phyloP scores from a whole-genome alignment of 2,888 invertebrate genomes.

The Metallyticus violacea region DNA sequence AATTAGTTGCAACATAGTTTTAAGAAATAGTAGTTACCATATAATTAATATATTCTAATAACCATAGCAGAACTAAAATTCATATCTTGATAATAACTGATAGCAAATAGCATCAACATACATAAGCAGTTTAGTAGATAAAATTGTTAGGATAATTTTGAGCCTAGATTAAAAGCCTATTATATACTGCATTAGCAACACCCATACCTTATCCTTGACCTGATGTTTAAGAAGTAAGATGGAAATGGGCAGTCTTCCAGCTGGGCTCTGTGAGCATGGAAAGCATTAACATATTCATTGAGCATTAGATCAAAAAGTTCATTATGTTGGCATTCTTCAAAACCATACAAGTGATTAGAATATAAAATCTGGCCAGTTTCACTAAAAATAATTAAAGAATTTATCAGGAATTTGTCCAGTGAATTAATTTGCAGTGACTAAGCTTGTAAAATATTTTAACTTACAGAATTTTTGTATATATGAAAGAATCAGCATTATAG shows the following conservation, averaged over 20 bases:
- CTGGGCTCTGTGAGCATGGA: background rate
- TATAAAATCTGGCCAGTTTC: background rate
- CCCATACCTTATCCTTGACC: background rate
- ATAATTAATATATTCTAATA: background rate
- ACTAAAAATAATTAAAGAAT: too few relatives aligned
- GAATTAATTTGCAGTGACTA: too few relatives aligned
- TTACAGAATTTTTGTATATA: too few relatives aligned
- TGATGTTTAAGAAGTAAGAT: background rate
- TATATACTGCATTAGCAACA: background rate
- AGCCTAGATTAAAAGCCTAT: background rate
- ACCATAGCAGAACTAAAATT: background rate
- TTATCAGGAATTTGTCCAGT: too few relatives aligned
- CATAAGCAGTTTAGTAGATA: too few relatives aligned
- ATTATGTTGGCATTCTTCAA: background rate
- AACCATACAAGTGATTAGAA: background rate
- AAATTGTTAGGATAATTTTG: background rate
- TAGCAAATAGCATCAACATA: background rate
- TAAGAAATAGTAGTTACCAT: background rate
- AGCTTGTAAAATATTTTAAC: too few relatives aligned
- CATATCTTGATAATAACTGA: background rate
- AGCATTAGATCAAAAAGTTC: background rate
- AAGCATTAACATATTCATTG: background rate
- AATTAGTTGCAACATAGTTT: background rate
- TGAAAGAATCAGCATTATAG: too few relatives aligned
- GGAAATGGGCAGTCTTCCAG: background rate